These are phyloP conservation scores for Leptobrachium ailaonicum DNA, from an alignment of 2,113 vertebrate genomes.

Conservation along the genomic window DNA sequence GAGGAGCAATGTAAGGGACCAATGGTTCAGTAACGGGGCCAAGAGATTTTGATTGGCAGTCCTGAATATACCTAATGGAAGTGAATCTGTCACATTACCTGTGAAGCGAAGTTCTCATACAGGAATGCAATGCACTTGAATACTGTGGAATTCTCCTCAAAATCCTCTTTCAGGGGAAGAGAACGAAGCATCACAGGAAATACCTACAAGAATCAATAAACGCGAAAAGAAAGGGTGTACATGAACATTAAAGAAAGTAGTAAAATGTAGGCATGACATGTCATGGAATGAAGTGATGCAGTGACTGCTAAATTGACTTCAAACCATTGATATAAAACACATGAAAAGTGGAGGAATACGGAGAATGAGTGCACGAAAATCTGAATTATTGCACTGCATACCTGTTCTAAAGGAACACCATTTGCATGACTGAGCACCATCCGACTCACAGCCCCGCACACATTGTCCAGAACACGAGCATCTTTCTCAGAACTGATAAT, in stretches of 20 bases:
- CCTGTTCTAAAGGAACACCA: constrained; percentile 78
- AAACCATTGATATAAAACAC: too few relatives aligned
- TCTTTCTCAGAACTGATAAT: constrained; percentile 74
- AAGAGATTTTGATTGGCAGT: too few relatives aligned
- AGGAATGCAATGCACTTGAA: constrained; percentile 77
- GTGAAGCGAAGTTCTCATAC: constrained; percentile 59
- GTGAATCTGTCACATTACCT: constrained; percentile 13
- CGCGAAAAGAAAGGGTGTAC: background rate
- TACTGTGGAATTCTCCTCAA: constrained; percentile 83
- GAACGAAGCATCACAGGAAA: constrained; percentile 72
- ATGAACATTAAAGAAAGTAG: too few relatives aligned
- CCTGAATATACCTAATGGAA: too few relatives aligned
- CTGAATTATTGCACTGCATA: constrained; percentile 45
- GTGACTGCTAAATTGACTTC: too few relatives aligned
- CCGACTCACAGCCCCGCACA: constrained; percentile 83
- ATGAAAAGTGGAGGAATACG: too few relatives aligned
- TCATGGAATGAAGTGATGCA: too few relatives aligned
- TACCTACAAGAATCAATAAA: constrained; percentile 64
- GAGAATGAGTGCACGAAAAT: background rate
- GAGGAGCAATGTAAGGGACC: too few relatives aligned
- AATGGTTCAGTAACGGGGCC: too few relatives aligned
- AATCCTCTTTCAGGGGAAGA: constrained; percentile 81
- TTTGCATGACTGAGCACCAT: constrained; percentile 74
- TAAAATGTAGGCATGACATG: too few relatives aligned
- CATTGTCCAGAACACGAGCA: constrained; percentile 78